Evolutionary conservation across 2,888 invertebrate species (phyloP).

Genomic region (Melanargia galathea): DNA sequence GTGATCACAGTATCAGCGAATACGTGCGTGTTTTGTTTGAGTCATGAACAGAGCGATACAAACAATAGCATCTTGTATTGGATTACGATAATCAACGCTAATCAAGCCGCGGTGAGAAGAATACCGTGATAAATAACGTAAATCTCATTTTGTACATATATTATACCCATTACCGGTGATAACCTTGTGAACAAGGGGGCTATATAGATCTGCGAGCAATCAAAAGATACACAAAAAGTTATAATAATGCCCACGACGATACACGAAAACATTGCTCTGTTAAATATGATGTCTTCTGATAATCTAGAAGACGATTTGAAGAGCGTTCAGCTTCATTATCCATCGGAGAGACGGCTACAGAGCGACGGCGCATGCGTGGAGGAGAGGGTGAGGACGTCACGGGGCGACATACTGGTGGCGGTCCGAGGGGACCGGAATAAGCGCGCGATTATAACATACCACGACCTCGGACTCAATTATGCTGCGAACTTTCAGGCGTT

Average conservation of each 20-base stretch:
- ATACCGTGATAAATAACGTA: slow-evolving; percentile 48
- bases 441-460: slow-evolving; percentile 98
- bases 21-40: slow-evolving; percentile 29
- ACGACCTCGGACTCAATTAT: slow-evolving; percentile 99
- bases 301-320: slow-evolving; percentile 96
- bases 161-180: not conserved
- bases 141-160: not conserved
- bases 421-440: slow-evolving; percentile 96
- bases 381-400: slow-evolving; percentile 94
- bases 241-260: slow-evolving; percentile 68
- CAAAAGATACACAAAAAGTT: slow-evolving; percentile 35
- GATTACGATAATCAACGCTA: slow-evolving; percentile 43
- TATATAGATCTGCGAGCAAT: slow-evolving; percentile 17
- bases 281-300: slow-evolving; percentile 87
- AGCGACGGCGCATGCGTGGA: slow-evolving; percentile 81
- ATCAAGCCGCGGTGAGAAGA: slow-evolving; percentile 42
- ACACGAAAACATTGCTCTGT: slow-evolving; percentile 78
- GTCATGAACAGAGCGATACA: slow-evolving; percentile 35
- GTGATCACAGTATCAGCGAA: slow-evolving; percentile 28
- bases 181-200: slow-evolving; percentile 11
- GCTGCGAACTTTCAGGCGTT: slow-evolving; percentile 96
- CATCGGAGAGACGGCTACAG: slow-evolving; percentile 85
- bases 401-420: slow-evolving; percentile 95
- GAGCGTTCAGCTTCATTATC: slow-evolving; percentile 94
- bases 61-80: slow-evolving; percentile 29